A percentile compares a stretch with the other conserved stretches of the same genome.
Conservation (phyloP, 2,888 invertebrate species). For the Phasia obesa region DNA sequence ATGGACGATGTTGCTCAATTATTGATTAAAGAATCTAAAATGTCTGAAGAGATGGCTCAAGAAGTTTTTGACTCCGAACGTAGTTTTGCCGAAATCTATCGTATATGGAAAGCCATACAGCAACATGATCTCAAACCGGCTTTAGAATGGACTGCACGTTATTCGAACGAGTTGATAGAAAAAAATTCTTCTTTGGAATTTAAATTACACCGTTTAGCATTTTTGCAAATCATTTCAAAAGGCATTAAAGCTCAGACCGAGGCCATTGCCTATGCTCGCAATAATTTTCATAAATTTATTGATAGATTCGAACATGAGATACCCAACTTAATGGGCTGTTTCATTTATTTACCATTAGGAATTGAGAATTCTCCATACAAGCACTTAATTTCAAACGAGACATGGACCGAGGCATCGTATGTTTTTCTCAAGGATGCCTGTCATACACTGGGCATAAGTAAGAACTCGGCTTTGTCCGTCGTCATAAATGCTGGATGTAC, state of each 20-base stretch:
- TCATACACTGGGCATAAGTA: constrained; percentile 92
- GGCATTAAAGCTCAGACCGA: constrained; percentile 87
- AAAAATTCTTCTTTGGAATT: constrained; percentile 90
- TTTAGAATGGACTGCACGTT: constrained; percentile 91
- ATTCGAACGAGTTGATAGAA: constrained; percentile 88
- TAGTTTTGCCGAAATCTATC: constrained; percentile 91
- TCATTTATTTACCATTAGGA: constrained; percentile 90
- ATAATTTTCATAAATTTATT: constrained; percentile 92
- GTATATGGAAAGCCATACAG: constrained; percentile 93
- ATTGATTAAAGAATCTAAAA: constrained; percentile 83
- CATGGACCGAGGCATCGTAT: constrained; percentile 92
- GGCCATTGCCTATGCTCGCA: constrained; percentile 93
- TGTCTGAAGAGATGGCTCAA: constrained; percentile 79
- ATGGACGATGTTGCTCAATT: constrained; percentile 95
- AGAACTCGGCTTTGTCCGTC: constrained; percentile 94
- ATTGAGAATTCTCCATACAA: constrained; percentile 91
- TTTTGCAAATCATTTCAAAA: constrained; percentile 85
- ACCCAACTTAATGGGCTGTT: constrained; percentile 92
- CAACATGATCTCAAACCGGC: constrained; percentile 92
- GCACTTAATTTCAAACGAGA: constrained; percentile 87
- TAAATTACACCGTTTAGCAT: constrained; percentile 90
- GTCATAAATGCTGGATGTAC: constrained; percentile 96
- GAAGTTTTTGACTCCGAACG: constrained; percentile 84
- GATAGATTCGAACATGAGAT: constrained; percentile 91
- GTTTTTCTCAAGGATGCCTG: constrained; percentile 96